Evolutionary conservation across 1,140 invertebrate genomes (phyloP), one percentile per base, ranked within the genome.

Genomic region (Rhagoletis pomonella): DNA sequence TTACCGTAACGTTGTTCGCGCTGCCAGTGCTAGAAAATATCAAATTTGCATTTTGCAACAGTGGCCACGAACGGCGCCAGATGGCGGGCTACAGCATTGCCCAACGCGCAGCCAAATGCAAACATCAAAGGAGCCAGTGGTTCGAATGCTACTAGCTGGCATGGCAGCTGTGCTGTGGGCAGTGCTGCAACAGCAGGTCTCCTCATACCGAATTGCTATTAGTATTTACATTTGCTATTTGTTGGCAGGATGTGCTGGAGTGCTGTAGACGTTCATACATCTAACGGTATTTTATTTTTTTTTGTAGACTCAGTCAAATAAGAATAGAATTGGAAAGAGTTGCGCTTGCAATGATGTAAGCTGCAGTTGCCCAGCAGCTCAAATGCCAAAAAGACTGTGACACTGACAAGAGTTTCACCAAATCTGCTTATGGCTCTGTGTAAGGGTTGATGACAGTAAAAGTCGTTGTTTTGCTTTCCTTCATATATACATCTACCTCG

Each of bases 11-110:
- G 73, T 50, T 55, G n/a, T 14, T 81, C 19, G n/a, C 44, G 47
- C 47, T 81, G n/a, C 3, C 19, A 55, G 73, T 81, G n/a, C 3
- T 55, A 55, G 73, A 81, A 81, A 81, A 81, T 29, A 81, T 29
- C 47, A 55, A 55, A 81, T 81, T 81, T 81, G 47, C 73, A 58
- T 81, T 81, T 81, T 81, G 73, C 47, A 81, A 81, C 73, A 29
- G 73, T 47, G 47, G 73, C 69, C 42, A 50, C 14, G 17, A 50
- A 12, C n/a, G 69, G 69, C 69, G 42, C 17, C 44, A n/a, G 69
- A 14, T 5, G 17, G n/a, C 9, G n/a, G 44, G 14, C 39, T 39
- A 50, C 69, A 77, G 69, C 69, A 47, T 77, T 47, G 47, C 4
- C 29, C 62, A 64, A 12, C 62, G 17, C 17, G 17, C 4, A 10